Conservation (phyloP, 2,797 vertebrate species). For the Cynopterus sphinx region DNA sequence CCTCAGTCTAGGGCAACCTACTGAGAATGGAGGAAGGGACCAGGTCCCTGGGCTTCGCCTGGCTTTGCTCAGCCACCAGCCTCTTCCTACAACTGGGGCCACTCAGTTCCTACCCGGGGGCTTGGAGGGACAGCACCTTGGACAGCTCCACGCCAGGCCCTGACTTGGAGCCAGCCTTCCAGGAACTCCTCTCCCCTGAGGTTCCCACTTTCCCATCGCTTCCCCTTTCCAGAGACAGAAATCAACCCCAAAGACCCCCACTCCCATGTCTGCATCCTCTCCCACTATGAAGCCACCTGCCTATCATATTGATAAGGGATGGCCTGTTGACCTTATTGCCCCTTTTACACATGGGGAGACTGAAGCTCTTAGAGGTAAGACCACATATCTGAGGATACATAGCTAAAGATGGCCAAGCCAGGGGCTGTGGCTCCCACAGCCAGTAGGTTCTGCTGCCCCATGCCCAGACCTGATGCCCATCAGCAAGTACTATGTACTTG, state of each 20-base stretch:
- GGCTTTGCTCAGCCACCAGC: not conserved
- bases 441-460: not conserved
- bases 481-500: not conserved
- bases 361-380: not conserved
- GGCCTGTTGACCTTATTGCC: not conserved
- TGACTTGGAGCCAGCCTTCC: not conserved
- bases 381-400: not conserved
- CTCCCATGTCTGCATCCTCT: not conserved
- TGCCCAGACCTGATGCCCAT: not conserved
- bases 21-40: not conserved
- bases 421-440: not conserved
- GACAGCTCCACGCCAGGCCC: not conserved
- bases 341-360: not conserved
- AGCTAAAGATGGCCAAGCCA: not conserved
- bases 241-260: not conserved
- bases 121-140: not conserved
- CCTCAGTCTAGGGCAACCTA: not conserved
- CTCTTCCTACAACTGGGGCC: not conserved
- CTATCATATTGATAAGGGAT: not conserved
- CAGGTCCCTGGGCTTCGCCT: not conserved
- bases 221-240: not conserved
- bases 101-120: too few species aligned
- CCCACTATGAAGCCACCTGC: not conserved
- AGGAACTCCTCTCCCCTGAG: not conserved
- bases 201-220: not conserved